These are phyloP conservation scores for Sinella curviseta DNA, from an alignment of 1,140 invertebrate species.

Conservation along the genomic window DNA sequence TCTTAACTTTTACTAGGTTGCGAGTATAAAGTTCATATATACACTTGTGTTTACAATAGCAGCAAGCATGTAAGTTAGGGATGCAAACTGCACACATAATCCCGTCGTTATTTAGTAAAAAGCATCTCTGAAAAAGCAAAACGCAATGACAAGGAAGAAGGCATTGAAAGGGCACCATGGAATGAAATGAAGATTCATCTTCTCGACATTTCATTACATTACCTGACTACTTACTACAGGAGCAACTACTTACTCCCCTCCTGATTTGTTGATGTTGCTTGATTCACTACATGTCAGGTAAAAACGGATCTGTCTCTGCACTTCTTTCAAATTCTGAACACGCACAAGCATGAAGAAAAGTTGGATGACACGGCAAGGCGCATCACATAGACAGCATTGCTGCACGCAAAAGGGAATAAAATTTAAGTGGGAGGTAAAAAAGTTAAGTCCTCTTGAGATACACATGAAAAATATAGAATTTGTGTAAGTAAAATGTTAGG, in stretches of 20 bases:
- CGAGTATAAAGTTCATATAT: too few relatives aligned
- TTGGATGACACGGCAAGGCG: neutral
- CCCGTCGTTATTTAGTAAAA: neutral
- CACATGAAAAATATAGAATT: neutral
- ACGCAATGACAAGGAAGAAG: neutral
- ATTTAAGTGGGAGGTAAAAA: too few relatives aligned
- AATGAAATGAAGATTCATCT: conserved; percentile 22
- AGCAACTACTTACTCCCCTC: neutral
- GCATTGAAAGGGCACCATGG: too few relatives aligned
- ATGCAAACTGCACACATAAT: neutral
- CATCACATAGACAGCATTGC: neutral
- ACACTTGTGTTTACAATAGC: neutral
- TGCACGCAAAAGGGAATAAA: neutral
- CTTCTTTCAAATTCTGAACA: conserved; percentile 10
- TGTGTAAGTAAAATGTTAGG: neutral
- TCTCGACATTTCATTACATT: conserved; percentile 25
- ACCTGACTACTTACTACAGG: neutral
- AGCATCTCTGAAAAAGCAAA: neutral
- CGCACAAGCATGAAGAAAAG: conserved; percentile 11
- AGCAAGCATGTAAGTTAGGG: neutral
- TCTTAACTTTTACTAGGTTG: too few relatives aligned
- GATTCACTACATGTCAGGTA: conserved; percentile 4
- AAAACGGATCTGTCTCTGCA: neutral
- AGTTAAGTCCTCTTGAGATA: neutral
- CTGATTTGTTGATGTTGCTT: neutral